Evolutionary conservation across 2,113 vertebrate species (phyloP).

Genomic region (Serinus canaria): DNA sequence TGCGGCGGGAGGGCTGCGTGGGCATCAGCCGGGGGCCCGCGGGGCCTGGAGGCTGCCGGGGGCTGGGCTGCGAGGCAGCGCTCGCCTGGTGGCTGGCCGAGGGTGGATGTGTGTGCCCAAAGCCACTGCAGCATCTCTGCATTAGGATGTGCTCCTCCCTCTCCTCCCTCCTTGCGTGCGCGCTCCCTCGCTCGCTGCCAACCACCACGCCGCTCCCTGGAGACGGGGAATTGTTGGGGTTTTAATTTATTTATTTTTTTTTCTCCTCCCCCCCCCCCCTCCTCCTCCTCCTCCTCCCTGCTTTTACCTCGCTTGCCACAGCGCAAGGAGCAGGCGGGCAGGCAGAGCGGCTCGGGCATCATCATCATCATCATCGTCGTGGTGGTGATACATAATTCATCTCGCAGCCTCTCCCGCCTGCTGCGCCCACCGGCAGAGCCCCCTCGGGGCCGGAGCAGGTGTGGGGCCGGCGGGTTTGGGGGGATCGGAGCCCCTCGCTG

Average conservation of each 20-base stretch:
- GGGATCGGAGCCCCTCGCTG: not conserved
- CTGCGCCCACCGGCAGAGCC: not conserved
- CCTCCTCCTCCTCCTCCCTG: not conserved
- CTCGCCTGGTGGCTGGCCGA: constrained; percentile 50
- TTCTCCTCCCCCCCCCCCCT: no score
- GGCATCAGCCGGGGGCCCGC: not conserved
- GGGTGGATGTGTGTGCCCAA: constrained; percentile 60
- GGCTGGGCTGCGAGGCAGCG: not conserved
- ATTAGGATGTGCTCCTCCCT: constrained; percentile 83
- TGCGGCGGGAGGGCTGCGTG: not conserved
- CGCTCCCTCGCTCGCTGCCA: constrained; percentile 63
- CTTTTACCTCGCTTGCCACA: constrained; percentile 71
- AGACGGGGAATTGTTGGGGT: not conserved
- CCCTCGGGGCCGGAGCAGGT: not conserved
- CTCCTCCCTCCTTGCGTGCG: constrained; percentile 59
- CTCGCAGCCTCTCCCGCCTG: not conserved
- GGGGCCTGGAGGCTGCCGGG: not conserved
- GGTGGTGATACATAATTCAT: constrained; percentile 48
- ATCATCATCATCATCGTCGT: not conserved
- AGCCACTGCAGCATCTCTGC: constrained; percentile 83
- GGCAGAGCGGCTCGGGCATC: not conserved
- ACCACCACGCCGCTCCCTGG: constrained; percentile 37
- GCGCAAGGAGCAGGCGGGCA: constrained; percentile 50
- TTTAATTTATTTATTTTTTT: not conserved
- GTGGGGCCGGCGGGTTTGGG: not conserved